These are phyloP conservation scores for Eucidaris tribuloides DNA, from an alignment of 35 echinoderm and acorn worm species.

Conservation along the genomic window DNA sequence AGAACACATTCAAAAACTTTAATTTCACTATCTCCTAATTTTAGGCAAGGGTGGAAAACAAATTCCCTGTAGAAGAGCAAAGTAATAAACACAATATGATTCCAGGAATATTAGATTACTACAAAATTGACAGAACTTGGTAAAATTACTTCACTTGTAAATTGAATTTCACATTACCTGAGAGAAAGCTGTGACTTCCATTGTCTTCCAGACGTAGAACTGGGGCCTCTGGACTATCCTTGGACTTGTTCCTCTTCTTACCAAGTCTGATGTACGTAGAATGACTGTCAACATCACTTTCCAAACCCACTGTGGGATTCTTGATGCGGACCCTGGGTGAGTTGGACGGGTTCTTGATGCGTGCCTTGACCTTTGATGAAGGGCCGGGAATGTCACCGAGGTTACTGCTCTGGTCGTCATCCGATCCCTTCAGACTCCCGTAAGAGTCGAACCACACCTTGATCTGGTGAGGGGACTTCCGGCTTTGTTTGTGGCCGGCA, in stretches of 20 bases:
- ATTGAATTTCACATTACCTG: too few species aligned
- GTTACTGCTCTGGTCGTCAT: not conserved
- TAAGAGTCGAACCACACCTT: slow-evolving; percentile 26
- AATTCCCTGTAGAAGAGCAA: too few species aligned
- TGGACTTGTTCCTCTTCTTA: not conserved
- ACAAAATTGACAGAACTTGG: too few species aligned
- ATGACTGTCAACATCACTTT: not conserved
- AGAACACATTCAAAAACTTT: too few species aligned
- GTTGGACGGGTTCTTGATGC: slow-evolving; percentile 22
- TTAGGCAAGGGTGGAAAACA: too few species aligned
- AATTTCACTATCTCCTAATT: too few species aligned
- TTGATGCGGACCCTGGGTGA: slow-evolving; percentile 33
- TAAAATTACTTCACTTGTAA: too few species aligned
- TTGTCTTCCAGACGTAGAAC: not conserved
- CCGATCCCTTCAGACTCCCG: not conserved
- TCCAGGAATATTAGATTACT: too few species aligned
- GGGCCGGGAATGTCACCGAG: not conserved
- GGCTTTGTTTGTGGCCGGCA: not conserved
- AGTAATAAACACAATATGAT: too few species aligned
- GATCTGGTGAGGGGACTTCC: slow-evolving; percentile 6
- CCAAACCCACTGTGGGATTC: slow-evolving; percentile 28
- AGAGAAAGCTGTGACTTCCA: not conserved
- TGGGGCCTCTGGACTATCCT: not conserved
- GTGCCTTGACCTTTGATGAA: not conserved
- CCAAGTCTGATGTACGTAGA: too few species aligned